Evolutionary conservation across 2,888 invertebrate genomes (phyloP).

Genomic region (Ormia ochracea): DNA sequence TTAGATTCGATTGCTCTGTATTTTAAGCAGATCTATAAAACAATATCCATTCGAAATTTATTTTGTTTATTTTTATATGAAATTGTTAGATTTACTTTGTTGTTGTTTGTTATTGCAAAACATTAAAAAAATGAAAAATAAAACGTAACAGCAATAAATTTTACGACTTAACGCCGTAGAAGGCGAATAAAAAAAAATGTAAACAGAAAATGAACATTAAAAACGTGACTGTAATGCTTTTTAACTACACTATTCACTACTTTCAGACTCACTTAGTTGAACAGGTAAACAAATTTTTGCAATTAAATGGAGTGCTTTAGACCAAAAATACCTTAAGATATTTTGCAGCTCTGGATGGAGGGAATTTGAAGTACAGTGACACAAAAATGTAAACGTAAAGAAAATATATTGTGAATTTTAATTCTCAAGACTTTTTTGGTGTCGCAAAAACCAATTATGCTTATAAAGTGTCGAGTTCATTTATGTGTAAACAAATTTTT

Average conservation of each 20-base stretch:
- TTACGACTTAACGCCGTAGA: slow-evolving; percentile 58
- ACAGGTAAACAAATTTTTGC: slow-evolving; percentile 10
- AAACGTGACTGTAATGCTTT: slow-evolving; percentile 42
- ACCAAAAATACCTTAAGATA: no score
- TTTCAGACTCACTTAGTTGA: background rate
- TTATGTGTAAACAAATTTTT: no score
- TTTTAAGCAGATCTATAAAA: background rate
- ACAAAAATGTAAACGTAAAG: no score
- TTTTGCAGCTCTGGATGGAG: no score
- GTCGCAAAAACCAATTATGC: no score
- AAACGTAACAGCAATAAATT: slow-evolving; percentile 32
- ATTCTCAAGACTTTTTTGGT: no score
- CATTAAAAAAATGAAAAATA: slow-evolving; percentile 48
- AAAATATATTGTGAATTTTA: no score
- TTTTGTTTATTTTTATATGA: slow-evolving; percentile 25
- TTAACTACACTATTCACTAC: background rate
- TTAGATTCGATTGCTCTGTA: slow-evolving; percentile 1
- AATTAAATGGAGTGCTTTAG: background rate
- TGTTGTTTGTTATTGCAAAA: slow-evolving; percentile 48
- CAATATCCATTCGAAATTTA: slow-evolving; percentile 32
- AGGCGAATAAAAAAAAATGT: slow-evolving; percentile 22
- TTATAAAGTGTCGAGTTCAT: no score
- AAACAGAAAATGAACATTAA: slow-evolving; percentile 46
- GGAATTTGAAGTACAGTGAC: no score
- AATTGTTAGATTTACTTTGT: slow-evolving; percentile 27